Conservation (phyloP, 2,888 invertebrate genomes). For the Cheilosia pagana region DNA sequence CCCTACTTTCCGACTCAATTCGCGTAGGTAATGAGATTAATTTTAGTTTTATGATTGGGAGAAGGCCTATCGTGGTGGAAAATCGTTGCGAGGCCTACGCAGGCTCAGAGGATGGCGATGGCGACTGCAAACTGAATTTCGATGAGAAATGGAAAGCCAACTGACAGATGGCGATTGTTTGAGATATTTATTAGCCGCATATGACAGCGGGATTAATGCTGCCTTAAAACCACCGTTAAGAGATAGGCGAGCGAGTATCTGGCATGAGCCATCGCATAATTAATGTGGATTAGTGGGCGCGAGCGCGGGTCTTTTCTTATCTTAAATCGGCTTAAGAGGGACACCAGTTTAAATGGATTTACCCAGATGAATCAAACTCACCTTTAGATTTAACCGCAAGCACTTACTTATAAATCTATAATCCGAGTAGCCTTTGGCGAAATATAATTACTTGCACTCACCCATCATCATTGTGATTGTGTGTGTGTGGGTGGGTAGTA, state of each 20-base stretch:
- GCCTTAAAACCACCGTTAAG: not conserved
- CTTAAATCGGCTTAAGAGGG: not conserved
- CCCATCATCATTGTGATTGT: constrained; percentile 2
- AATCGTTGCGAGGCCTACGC: constrained; percentile 62
- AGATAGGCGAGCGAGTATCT: not conserved
- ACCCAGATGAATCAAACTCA: constrained; percentile 1
- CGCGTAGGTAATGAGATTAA: constrained; percentile 74
- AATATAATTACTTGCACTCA: constrained; percentile 39
- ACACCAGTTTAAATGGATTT: not conserved
- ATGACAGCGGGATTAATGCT: constrained; percentile 49
- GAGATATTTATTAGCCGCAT: constrained; percentile 41
- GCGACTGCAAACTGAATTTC: constrained; percentile 30
- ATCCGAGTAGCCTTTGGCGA: constrained; percentile 39
- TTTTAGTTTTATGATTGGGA: constrained; percentile 65
- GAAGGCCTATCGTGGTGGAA: constrained; percentile 49
- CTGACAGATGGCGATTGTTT: constrained; percentile 64
- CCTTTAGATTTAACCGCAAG: constrained; percentile 30
- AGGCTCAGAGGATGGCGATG: constrained; percentile 27
- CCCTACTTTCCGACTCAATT: constrained; percentile 29
- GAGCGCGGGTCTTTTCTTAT: not conserved
- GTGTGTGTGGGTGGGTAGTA: constrained; percentile 15
- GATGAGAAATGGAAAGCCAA: constrained; percentile 38
- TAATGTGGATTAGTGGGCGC: constrained; percentile 2
- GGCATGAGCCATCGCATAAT: constrained; percentile 2
- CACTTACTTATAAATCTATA: constrained; percentile 35